Percentiles rank a stretch among this genome's conserved stretches.
phyloP scores from a whole-genome alignment of 2,113 vertebrate species.

The Burhinus oedicnemus region DNA sequence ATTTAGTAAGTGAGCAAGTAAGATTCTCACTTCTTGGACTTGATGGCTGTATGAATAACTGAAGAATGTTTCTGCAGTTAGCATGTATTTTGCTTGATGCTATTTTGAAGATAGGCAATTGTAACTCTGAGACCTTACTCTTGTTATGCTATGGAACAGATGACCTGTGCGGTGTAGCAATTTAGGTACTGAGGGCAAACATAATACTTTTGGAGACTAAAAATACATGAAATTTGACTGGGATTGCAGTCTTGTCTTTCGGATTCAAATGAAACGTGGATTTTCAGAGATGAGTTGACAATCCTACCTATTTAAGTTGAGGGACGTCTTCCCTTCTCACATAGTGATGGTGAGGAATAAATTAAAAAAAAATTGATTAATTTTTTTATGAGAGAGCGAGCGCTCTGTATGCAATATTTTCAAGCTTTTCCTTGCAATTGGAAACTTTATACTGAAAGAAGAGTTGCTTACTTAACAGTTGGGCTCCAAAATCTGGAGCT shows the following conservation, averaged over 20 bases:
- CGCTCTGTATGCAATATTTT: background rate
- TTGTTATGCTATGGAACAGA: background rate
- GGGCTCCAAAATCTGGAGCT: background rate
- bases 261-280: rapidly evolving
- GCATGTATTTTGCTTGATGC: background rate
- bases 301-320: background rate
- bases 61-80: background rate
- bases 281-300: background rate
- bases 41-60: background rate
- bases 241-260: background rate
- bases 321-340: background rate
- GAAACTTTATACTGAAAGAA: background rate
- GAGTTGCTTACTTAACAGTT: background rate
- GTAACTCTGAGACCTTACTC: background rate
- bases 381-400: rapidly evolving
- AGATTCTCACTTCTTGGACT: background rate
- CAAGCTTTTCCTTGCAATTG: background rate
- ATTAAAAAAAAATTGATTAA: background rate
- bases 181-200: background rate
- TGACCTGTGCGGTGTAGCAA: background rate
- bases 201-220: background rate
- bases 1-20: background rate
- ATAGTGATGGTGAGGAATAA: background rate
- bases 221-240: background rate
- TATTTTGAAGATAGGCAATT: background rate